Evolutionary conservation across 2,888 invertebrate species (phyloP).

Genomic region (Perdita meconis): DNA sequence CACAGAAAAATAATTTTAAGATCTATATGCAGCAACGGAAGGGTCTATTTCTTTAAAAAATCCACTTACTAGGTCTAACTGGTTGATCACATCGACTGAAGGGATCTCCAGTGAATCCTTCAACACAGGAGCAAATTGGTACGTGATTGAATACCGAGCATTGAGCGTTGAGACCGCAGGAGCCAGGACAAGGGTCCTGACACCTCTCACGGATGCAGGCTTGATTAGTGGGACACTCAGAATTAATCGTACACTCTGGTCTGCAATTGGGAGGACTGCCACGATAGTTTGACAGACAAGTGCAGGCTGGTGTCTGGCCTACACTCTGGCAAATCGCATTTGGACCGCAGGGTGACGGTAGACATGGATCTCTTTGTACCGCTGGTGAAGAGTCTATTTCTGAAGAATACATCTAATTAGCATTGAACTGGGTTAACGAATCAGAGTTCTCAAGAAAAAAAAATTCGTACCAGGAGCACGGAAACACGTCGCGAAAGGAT

Average conservation of each 20-base stretch:
- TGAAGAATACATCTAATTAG: not conserved
- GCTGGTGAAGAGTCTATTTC: constrained; percentile 86
- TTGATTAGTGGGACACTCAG: constrained; percentile 90
- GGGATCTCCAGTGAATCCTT: constrained; percentile 85
- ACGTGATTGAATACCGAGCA: constrained; percentile 85
- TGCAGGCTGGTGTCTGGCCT: constrained; percentile 89
- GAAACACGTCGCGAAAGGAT: constrained; percentile 82
- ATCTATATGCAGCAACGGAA: not conserved
- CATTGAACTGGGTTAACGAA: not conserved
- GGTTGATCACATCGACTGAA: constrained; percentile 86
- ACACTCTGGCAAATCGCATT: constrained; percentile 91
- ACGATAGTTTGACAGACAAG: constrained; percentile 89
- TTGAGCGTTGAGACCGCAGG: constrained; percentile 87
- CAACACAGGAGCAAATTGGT: constrained; percentile 84
- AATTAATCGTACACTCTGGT: constrained; percentile 91
- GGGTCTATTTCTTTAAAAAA: constrained; percentile 77
- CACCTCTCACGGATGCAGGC: constrained; percentile 92
- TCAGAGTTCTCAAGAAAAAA: not conserved
- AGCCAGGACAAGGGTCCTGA: constrained; percentile 90
- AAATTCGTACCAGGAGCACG: constrained; percentile 82
- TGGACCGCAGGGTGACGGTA: constrained; percentile 89
- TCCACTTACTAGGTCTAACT: constrained; percentile 88
- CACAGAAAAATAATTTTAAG: not conserved
- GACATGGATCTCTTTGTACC: constrained; percentile 75
- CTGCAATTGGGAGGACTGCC: constrained; percentile 91